These are phyloP conservation scores for Willisornis vidua DNA, from an alignment of 2,113 vertebrate genomes.

Conservation along the genomic window DNA sequence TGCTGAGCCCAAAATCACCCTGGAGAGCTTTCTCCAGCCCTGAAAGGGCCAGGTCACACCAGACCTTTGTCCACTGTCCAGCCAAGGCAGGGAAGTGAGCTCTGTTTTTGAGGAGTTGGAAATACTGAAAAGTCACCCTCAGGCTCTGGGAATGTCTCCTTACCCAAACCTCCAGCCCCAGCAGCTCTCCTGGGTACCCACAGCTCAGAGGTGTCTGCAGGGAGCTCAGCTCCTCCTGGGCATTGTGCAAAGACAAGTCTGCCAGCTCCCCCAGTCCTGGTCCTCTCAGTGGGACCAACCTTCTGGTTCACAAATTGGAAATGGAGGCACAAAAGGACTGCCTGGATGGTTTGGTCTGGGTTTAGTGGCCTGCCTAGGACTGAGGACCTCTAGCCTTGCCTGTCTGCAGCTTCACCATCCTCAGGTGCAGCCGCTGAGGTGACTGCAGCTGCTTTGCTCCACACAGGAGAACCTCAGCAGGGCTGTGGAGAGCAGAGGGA, in stretches of 20 bases:
- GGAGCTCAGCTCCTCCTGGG: background rate
- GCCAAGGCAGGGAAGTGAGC: background rate
- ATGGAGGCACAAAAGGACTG: background rate
- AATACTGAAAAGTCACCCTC: background rate
- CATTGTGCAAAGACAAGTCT: background rate
- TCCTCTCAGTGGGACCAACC: background rate
- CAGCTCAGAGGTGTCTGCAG: background rate
- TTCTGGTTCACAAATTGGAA: background rate
- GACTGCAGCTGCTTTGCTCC: background rate
- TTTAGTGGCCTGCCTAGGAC: background rate
- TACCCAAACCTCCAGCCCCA: background rate
- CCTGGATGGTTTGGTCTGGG: background rate
- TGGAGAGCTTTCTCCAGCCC: background rate
- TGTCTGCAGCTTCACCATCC: background rate
- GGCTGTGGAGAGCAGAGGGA: background rate
- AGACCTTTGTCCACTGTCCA: accelerated
- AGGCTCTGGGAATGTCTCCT: background rate
- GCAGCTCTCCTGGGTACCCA: background rate
- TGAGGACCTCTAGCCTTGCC: background rate
- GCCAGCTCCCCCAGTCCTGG: background rate
- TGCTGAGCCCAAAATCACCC: background rate
- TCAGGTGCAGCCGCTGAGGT: background rate
- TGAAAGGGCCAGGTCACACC: accelerated
- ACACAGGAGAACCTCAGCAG: background rate
- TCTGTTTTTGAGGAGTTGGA: background rate